Percentiles rank a stretch among this genome's conserved stretches.
phyloP scores from a whole-genome alignment of 1,140 invertebrate genomes.

The Tetramorium parvispinum region DNA sequence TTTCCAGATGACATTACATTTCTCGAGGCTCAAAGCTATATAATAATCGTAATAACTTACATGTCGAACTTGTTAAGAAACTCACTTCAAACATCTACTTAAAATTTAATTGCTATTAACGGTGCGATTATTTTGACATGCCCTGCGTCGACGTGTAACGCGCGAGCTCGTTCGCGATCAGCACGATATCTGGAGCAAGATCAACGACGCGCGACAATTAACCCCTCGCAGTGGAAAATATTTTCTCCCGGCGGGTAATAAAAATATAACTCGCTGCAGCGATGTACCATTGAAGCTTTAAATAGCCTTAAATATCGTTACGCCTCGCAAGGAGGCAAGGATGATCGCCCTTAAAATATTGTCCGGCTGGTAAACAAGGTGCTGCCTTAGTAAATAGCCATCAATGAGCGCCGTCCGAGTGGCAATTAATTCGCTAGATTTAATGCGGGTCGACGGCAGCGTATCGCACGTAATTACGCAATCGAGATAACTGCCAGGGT shows the following conservation, averaged over 20 bases:
- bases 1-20: no score
- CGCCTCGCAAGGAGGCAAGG: slow-evolving; percentile 12
- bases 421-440: background rate
- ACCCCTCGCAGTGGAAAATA: slow-evolving; percentile 45
- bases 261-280: slow-evolving; percentile 41
- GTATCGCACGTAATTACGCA: background rate
- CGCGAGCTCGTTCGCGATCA: slow-evolving; percentile 23
- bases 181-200: slow-evolving; percentile 40
- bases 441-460: background rate
- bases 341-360: slow-evolving; percentile 41
- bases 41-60: no score
- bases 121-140: background rate
- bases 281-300: slow-evolving; percentile 40
- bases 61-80: background rate
- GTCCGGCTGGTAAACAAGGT: slow-evolving; percentile 29
- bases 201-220: slow-evolving; percentile 50
- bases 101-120: background rate
- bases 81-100: background rate
- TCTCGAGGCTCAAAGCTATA: no score
- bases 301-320: slow-evolving; percentile 44
- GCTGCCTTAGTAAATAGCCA: slow-evolving; percentile 30
- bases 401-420: slow-evolving; percentile 1
- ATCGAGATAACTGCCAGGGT: background rate
- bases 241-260: slow-evolving; percentile 51
- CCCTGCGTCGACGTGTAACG: background rate